These are phyloP conservation scores for Siphlonurus alternatus DNA, from an alignment of 2,888 invertebrate genomes.

Conservation along the genomic window DNA sequence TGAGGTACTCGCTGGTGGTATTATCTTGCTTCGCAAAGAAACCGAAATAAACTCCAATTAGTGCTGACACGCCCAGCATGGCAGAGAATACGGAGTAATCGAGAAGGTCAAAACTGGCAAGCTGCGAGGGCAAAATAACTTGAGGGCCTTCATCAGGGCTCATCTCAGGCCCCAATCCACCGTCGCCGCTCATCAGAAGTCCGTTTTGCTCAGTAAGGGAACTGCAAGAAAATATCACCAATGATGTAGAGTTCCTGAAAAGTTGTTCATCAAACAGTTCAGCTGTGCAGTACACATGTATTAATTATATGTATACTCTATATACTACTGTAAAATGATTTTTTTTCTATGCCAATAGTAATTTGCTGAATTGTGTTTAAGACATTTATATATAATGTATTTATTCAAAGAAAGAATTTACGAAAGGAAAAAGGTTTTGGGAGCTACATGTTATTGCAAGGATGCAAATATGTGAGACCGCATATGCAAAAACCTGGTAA, in stretches of 20 bases:
- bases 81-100: constrained; percentile 48
- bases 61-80: constrained; percentile 44
- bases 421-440: too few species aligned
- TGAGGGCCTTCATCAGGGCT: background rate
- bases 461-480: too few species aligned
- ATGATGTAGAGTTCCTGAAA: too few species aligned
- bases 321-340: background rate
- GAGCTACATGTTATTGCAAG: too few species aligned
- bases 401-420: too few species aligned
- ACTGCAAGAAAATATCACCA: too few species aligned
- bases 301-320: background rate
- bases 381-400: too few species aligned
- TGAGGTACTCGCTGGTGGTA: constrained; percentile 51
- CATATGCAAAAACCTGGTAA: too few species aligned
- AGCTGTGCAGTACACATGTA: background rate
- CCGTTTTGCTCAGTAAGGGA: too few species aligned
- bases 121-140: background rate
- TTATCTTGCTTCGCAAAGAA: constrained; percentile 49
- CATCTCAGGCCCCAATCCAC: background rate
- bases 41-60: constrained; percentile 53
- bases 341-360: too few species aligned
- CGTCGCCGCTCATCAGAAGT: background rate
- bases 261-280: too few species aligned
- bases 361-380: too few species aligned
- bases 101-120: constrained; percentile 36